Evolutionary conservation across 2,797 vertebrate species (phyloP).

Genomic region (Acropternis orthonyx): DNA sequence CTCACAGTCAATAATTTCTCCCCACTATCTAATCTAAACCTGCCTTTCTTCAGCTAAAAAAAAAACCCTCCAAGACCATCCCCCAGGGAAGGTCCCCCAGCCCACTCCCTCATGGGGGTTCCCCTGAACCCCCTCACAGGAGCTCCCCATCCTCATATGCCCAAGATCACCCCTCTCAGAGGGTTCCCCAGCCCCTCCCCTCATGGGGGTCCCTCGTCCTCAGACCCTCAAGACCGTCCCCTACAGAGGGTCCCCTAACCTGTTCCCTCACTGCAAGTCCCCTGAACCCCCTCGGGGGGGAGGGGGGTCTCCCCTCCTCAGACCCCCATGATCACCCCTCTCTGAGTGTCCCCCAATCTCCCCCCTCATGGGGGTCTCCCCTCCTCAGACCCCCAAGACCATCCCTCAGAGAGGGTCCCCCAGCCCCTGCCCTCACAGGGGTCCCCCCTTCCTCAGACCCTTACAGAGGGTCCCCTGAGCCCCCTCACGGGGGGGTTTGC

Average conservation of each 20-base stretch:
- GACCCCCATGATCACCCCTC: no score
- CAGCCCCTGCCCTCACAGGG: no score
- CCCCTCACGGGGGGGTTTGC: no score
- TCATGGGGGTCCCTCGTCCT: no score
- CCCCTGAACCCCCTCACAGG: not conserved
- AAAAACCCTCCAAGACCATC: not conserved
- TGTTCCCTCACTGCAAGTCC: no score
- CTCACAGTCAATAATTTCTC: not conserved
- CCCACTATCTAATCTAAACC: not conserved
- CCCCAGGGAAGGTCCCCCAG: not conserved
- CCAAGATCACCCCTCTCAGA: no score
- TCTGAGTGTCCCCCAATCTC: not conserved
- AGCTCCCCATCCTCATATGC: fast-evolving
- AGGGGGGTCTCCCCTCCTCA: no score
- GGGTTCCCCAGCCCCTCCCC: no score
- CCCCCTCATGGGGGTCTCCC: not conserved
- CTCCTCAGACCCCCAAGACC: not conserved
- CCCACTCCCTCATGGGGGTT: no score
- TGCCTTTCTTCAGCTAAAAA: not conserved
- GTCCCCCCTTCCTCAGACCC: no score
- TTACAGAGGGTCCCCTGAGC: no score
- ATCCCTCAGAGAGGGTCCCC: not conserved
- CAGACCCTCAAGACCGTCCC: not conserved
- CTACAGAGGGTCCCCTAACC: not conserved
- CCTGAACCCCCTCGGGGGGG: not conserved